These are phyloP conservation scores for Nephotettix cincticeps DNA, from an alignment of 1,140 invertebrate species.

Conservation along the genomic window DNA sequence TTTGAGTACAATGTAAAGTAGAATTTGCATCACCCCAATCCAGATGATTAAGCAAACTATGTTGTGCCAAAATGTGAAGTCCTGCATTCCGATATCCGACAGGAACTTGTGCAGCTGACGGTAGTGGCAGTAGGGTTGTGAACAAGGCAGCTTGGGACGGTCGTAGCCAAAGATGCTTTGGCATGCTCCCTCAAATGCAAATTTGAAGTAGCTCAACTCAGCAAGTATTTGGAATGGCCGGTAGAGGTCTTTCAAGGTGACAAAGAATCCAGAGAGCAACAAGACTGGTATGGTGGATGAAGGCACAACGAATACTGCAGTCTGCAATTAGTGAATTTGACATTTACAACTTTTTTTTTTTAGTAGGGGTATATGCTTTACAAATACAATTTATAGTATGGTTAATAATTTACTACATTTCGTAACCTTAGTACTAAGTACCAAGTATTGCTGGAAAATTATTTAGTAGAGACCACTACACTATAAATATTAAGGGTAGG, in stretches of 20 bases:
- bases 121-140: conserved; percentile 82
- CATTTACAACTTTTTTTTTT: background rate
- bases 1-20: conserved; percentile 11
- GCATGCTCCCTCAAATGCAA: conserved; percentile 75
- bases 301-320: conserved; percentile 79
- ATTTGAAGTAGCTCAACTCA: conserved; percentile 75
- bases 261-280: conserved; percentile 82
- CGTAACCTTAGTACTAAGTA: too few species aligned
- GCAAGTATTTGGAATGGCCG: conserved; percentile 68
- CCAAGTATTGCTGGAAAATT: too few species aligned
- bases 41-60: background rate
- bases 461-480: too few species aligned
- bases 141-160: conserved; percentile 73
- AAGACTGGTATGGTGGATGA: conserved; percentile 79
- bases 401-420: too few species aligned
- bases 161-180: conserved; percentile 82
- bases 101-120: conserved; percentile 81
- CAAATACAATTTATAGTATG: too few species aligned
- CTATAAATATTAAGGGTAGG: too few species aligned
- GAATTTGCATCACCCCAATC: background rate
- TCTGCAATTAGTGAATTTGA: conserved; percentile 49
- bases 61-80: conserved; percentile 67
- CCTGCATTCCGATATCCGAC: conserved; percentile 79
- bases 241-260: conserved; percentile 74
- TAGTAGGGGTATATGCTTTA: too few species aligned